Base-by-base conservation (phyloP, 2,113 vertebrate genomes). In the Gallinago jamesoni region DNA sequence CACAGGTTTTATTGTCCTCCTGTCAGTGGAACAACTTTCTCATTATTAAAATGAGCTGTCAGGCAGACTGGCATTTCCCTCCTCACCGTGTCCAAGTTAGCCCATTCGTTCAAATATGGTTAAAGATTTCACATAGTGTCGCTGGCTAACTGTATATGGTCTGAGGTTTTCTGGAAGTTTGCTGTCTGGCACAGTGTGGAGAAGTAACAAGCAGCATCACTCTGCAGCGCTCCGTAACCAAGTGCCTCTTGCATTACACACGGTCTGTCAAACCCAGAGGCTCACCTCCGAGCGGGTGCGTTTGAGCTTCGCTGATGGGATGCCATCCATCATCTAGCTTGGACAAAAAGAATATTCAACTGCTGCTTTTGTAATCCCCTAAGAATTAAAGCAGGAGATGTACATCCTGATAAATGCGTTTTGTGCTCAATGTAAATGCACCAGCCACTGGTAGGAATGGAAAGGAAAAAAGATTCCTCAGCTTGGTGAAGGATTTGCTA, bases 21-120 rank as follows among this genome's bases (percentile, higher is more conserved):
- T 77, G 95, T 95, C 91, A 91, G 92, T 91, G 95, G 95, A 96
- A 95, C 95, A 94, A 95, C 92, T 94, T 93, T 89, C 95, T 96
- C 92, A 87, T 92, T 68, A 93, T 78, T 89, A 80, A 93, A 97
- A 96, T 5, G 86, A 95, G 90, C 95, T 96, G 96, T 96, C 96
- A 97, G 95, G 95, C 96, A 96, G 96, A 95, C 89, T 95, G 95
- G 95, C 96, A 96, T 97, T 96, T 96, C 95, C 96, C 95, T 89
- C 77, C 90, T 75, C 0, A 2, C 53, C 0, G 81, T 69, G 89
- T 91, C 96, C 96, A 96, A 96, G 94, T 41, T 6, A 78, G 95
- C 94, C 96, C 12, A 17, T 89, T 95, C 79, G 94, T 96, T 96
- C 96, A 96, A 95, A 96, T 96, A 96, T 95, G 95, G 96, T 93